Evolutionary conservation across 2,113 vertebrate species (phyloP).

Genomic region (Perca schrenkii): DNA sequence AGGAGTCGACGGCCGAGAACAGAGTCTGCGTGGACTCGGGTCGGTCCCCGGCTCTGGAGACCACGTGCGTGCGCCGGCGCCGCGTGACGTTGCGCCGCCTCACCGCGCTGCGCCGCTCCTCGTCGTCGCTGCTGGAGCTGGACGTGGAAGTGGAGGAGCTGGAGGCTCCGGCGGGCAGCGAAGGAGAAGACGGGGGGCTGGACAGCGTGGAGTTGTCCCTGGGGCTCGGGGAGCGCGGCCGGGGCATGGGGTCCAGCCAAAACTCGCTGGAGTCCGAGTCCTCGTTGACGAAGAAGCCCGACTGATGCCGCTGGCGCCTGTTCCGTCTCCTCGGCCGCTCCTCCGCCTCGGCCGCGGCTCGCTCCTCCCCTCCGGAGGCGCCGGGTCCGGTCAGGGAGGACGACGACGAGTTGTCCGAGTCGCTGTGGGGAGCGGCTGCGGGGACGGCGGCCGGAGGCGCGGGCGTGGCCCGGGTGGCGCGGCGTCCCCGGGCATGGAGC

Average conservation of each 20-base stretch:
- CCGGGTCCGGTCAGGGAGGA: constrained; percentile 84
- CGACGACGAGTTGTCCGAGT: constrained; percentile 91
- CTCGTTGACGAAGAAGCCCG: constrained; percentile 92
- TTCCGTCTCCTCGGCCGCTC: constrained; percentile 56
- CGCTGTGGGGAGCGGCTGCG: constrained; percentile 74
- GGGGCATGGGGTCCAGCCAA: constrained; percentile 91
- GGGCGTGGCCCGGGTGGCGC: constrained; percentile 62
- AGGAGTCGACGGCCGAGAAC: constrained; percentile 91
- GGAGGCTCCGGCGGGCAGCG: constrained; percentile 90
- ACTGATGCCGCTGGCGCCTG: constrained; percentile 81
- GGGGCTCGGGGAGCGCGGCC: constrained; percentile 93
- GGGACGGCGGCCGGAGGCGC: neutral
- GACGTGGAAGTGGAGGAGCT: constrained; percentile 88
- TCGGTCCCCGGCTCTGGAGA: constrained; percentile 86
- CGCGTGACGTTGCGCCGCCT: constrained; percentile 90
- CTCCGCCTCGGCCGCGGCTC: constrained; percentile 35
- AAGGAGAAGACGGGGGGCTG: constrained; percentile 85
- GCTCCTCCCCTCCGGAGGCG: constrained; percentile 67
- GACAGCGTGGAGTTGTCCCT: constrained; percentile 89
- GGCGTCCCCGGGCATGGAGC: constrained; percentile 91
- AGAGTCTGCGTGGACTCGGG: constrained; percentile 81
- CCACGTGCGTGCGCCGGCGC: constrained; percentile 84
- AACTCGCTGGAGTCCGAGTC: constrained; percentile 88
- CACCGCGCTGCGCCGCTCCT: constrained; percentile 81
- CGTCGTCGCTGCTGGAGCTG: constrained; percentile 92